Percentiles rank a stretch among this genome's conserved stretches.
phyloP scores from a whole-genome alignment of 2,113 vertebrate genomes.

The Tapirus terrestris region DNA sequence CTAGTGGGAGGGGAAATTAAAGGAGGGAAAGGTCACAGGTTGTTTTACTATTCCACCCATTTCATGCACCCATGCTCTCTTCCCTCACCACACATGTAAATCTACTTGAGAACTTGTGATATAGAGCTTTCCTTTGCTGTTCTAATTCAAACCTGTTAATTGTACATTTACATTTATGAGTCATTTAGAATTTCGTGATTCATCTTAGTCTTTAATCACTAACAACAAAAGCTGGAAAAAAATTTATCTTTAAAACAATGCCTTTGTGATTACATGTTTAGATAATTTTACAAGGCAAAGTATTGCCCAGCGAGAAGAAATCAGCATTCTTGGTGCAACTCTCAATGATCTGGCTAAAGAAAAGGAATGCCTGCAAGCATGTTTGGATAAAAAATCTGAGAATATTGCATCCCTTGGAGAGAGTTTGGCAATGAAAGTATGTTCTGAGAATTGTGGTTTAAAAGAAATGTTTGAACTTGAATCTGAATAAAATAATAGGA shows the following conservation, averaged over 20 bases:
- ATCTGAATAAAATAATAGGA: slow-evolving; percentile 63
- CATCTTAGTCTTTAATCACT: slow-evolving; percentile 24
- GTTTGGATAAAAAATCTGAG: slow-evolving; percentile 86
- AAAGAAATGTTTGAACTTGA: slow-evolving; percentile 53
- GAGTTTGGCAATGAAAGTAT: slow-evolving; percentile 85
- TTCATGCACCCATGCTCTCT: not conserved
- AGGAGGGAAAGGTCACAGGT: not conserved
- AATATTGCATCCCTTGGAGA: slow-evolving; percentile 85
- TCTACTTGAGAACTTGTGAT: slow-evolving; percentile 41
- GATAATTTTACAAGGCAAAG: slow-evolving; percentile 87
- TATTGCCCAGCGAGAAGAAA: slow-evolving; percentile 84
- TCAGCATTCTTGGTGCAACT: slow-evolving; percentile 83
- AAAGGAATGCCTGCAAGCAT: slow-evolving; percentile 86
- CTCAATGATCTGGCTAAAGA: slow-evolving; percentile 84
- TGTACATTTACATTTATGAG: slow-evolving; percentile 48
- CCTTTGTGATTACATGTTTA: slow-evolving; percentile 79
- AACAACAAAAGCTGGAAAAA: slow-evolving; percentile 34
- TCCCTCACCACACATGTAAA: not conserved
- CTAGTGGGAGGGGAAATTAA: not conserved
- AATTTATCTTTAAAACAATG: slow-evolving; percentile 64
- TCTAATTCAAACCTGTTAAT: slow-evolving; percentile 34
- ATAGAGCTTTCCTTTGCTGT: slow-evolving; percentile 19
- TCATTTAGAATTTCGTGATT: slow-evolving; percentile 49
- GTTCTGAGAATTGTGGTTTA: slow-evolving; percentile 68
- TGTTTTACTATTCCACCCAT: not conserved